Conservation (phyloP, 2,113 vertebrate genomes). For the Rhodinocichla rosea region DNA sequence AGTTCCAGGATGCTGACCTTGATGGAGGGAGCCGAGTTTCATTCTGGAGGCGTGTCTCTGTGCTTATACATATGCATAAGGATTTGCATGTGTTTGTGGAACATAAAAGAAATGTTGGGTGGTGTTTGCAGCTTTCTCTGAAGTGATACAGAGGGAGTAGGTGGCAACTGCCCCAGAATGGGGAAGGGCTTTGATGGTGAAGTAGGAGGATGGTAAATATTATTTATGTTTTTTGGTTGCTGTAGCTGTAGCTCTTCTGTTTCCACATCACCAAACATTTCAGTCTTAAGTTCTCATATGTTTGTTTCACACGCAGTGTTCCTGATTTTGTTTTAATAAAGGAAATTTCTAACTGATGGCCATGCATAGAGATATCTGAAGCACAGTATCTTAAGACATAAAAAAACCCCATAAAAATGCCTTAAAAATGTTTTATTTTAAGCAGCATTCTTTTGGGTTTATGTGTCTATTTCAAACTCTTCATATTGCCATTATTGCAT, state of each 20-base stretch:
- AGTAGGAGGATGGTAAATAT: constrained; percentile 4
- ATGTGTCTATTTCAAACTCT: neutral
- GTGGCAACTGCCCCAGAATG: constrained; percentile 14
- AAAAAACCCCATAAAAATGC: neutral
- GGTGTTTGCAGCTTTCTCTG: neutral
- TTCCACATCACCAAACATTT: neutral
- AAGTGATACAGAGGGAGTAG: neutral
- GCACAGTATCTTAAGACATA: neutral
- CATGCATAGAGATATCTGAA: neutral
- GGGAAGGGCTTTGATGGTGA: neutral
- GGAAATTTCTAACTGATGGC: neutral
- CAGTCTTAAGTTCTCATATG: neutral
- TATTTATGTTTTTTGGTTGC: neutral
- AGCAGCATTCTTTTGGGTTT: neutral
- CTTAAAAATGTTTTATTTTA: neutral
- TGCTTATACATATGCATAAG: neutral
- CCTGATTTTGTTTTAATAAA: neutral
- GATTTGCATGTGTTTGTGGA: constrained; percentile 6
- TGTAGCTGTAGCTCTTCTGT: neutral
- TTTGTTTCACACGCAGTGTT: neutral
- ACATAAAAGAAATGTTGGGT: neutral
- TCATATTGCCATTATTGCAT: neutral
- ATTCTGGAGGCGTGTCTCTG: neutral
- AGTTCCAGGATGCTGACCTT: neutral
- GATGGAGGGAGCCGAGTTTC: neutral